These are phyloP conservation scores for Orestias chungarensis DNA, from an alignment of 2,797 vertebrate species.

Conservation along the genomic window DNA sequence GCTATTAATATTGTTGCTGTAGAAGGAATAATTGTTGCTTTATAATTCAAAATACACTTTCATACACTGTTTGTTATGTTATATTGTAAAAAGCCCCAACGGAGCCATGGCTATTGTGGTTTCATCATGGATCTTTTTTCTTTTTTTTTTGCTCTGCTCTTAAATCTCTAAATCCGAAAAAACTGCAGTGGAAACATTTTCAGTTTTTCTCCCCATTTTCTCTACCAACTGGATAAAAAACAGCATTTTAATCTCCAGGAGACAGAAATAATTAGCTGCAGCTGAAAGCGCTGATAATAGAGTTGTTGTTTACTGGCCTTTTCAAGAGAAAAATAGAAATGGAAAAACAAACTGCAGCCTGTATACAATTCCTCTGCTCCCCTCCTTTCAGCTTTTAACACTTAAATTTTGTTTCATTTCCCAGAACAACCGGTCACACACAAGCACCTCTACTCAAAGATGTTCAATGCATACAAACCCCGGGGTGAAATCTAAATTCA, in stretches of 20 bases:
- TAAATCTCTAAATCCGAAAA: background rate
- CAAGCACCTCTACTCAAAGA: constrained; percentile 44
- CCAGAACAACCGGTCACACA: constrained; percentile 41
- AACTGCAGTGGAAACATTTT: background rate
- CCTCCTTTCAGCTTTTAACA: background rate
- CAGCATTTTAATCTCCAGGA: constrained; percentile 4
- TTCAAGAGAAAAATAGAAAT: constrained; percentile 6
- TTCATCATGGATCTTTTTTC: background rate
- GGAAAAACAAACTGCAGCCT: background rate
- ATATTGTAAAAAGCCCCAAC: background rate
- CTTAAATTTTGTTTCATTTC: constrained; percentile 5
- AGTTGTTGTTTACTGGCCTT: background rate
- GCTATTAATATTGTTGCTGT: background rate
- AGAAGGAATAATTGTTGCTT: background rate
- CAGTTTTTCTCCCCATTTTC: background rate
- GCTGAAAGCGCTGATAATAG: constrained; percentile 2
- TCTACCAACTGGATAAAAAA: constrained; percentile 8
- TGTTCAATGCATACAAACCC: constrained; percentile 56
- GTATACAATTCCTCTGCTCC: background rate
- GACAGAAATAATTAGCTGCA: constrained; percentile 1
- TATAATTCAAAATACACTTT: background rate
- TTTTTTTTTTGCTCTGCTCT: background rate
- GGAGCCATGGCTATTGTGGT: background rate
- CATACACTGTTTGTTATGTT: background rate
- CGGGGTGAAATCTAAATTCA: constrained; percentile 54